Evolutionary conservation across 2,113 vertebrate species (phyloP).

Genomic region (Neoarius graeffei): DNA sequence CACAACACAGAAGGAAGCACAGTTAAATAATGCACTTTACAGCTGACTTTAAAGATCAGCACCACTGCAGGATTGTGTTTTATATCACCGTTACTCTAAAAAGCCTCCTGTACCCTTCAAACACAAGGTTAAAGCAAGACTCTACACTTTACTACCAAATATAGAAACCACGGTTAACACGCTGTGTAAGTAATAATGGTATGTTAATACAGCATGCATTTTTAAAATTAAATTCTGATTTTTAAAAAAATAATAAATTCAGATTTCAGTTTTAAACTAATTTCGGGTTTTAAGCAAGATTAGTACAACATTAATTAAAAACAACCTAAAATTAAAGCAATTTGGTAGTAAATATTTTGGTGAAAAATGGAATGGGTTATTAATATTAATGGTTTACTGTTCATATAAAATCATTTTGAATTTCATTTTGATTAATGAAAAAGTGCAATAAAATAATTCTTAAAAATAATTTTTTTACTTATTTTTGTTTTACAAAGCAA

Average conservation of each 20-base stretch:
- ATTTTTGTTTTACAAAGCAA: not conserved
- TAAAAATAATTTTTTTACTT: not conserved
- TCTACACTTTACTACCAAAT: not conserved
- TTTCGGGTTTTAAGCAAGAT: not conserved
- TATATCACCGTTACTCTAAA: not conserved
- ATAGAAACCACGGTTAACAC: not conserved
- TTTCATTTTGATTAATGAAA: too few species aligned
- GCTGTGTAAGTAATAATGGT: not conserved
- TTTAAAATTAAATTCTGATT: not conserved
- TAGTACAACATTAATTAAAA: not conserved
- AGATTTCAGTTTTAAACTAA: not conserved
- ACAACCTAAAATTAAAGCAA: not conserved
- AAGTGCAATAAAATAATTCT: not conserved
- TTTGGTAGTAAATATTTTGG: not conserved
- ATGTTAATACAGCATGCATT: not conserved
- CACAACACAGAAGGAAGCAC: not conserved
- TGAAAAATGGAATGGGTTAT: not conserved
- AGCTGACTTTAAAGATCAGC: not conserved
- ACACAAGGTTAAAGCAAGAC: not conserved
- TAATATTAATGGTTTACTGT: not conserved
- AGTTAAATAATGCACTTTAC: not conserved
- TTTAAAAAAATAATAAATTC: not conserved
- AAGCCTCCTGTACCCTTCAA: not conserved
- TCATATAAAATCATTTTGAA: not conserved
- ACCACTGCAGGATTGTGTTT: not conserved